A percentile compares a stretch with the other conserved stretches of the same genome.
Conservation (phyloP, 2,888 invertebrate genomes). For the Hydrotaea cyrtoneurina region DNA sequence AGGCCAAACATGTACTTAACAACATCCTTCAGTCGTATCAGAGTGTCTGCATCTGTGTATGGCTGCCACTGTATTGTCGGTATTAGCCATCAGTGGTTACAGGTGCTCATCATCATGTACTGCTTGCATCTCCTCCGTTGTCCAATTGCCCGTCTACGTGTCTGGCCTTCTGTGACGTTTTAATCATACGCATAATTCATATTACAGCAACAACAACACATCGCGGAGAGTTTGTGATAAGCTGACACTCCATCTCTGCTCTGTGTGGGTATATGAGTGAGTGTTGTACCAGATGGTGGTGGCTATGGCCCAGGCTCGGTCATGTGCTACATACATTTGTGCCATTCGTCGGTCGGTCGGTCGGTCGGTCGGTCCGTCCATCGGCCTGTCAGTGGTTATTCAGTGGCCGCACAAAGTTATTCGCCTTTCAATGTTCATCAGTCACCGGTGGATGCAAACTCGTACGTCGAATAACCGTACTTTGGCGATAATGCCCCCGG, state of each 20-base stretch:
- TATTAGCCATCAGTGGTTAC: too few species aligned
- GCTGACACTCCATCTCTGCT: not conserved
- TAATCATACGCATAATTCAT: constrained; percentile 78
- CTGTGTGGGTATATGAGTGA: not conserved
- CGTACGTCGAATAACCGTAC: constrained; percentile 51
- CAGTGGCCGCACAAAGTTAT: constrained; percentile 42
- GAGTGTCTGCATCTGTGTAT: too few species aligned
- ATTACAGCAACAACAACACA: constrained; percentile 47
- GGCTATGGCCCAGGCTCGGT: not conserved
- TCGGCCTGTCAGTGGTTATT: not conserved
- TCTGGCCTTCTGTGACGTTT: constrained; percentile 77
- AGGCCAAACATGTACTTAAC: constrained; percentile 49
- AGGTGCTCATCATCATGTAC: constrained; percentile 44
- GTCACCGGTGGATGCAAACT: constrained; percentile 26
- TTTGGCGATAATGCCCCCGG: constrained; percentile 50
- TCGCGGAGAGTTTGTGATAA: not conserved
- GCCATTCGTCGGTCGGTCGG: not conserved
- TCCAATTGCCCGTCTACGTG: constrained; percentile 53
- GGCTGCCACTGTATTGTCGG: too few species aligned
- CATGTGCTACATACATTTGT: not conserved
- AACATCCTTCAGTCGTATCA: not conserved
- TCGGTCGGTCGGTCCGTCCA: not conserved
- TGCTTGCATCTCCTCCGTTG: not conserved
- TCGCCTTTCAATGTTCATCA: constrained; percentile 56
- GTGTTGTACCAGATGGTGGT: not conserved